phyloP scores from a whole-genome alignment of 2,797 vertebrate genomes.

The Chelidonichthys spinosus region DNA sequence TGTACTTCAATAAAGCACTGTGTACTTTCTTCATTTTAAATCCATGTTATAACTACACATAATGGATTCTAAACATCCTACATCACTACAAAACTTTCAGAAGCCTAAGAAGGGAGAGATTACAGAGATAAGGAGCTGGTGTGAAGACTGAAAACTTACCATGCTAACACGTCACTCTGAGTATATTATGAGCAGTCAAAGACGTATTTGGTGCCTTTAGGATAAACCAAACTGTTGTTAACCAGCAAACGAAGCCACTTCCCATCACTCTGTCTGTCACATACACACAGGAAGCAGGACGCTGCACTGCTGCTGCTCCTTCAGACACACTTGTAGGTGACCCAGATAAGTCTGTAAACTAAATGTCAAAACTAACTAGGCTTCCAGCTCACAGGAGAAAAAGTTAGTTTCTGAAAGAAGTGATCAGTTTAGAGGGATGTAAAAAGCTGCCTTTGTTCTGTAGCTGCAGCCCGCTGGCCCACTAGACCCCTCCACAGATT shows the following conservation, averaged over 20 bases:
- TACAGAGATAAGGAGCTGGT: background rate
- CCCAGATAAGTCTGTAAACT: slow-evolving; percentile 7
- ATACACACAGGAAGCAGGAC: background rate
- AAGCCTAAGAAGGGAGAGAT: background rate
- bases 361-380: background rate
- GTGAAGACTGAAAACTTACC: slow-evolving; percentile 3
- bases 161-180: background rate
- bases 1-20: background rate
- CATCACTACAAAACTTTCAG: background rate
- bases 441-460: background rate
- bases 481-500: too few species aligned
- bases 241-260: background rate
- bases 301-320: background rate
- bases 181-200: background rate
- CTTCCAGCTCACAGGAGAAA: background rate
- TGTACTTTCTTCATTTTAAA: background rate
- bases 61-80: background rate
- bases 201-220: background rate
- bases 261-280: background rate
- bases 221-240: background rate
- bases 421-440: too few species aligned
- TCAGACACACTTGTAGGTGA: background rate
- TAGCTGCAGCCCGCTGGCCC: background rate
- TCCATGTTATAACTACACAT: background rate
- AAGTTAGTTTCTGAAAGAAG: background rate